A percentile compares a stretch with the other conserved stretches of the same genome.
Evolutionary conservation across 2,113 vertebrate species (phyloP).

Genomic region (Turnix velox): DNA sequence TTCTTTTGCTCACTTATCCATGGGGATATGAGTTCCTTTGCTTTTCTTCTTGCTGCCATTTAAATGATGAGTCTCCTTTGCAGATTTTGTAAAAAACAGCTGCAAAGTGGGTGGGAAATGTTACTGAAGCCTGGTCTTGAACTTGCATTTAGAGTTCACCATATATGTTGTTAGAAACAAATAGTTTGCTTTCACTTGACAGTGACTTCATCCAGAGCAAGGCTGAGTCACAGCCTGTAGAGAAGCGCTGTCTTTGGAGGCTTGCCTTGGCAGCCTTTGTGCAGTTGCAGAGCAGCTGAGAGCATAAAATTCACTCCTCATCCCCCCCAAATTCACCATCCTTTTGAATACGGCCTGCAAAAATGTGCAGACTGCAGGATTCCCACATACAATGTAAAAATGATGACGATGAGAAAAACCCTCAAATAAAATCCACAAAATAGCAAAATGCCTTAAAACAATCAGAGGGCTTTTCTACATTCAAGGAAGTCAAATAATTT

Average conservation of each 20-base stretch:
- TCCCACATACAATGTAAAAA: neutral
- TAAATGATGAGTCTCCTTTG: neutral
- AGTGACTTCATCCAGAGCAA: slow-evolving; percentile 60
- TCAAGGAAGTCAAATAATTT: neutral
- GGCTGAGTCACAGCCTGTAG: slow-evolving; percentile 56
- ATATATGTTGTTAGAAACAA: slow-evolving; percentile 22
- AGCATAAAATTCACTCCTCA: neutral
- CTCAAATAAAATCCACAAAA: neutral
- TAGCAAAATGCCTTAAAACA: neutral
- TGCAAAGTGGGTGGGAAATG: neutral
- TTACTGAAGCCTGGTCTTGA: neutral
- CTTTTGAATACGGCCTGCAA: neutral
- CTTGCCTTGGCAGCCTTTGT: neutral
- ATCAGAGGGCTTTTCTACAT: neutral
- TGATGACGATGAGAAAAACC: neutral
- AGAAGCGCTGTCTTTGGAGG: neutral
- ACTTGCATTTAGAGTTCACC: neutral
- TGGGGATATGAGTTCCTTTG: neutral
- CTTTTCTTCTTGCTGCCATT: neutral
- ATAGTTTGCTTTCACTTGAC: slow-evolving; percentile 28
- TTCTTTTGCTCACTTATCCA: neutral
- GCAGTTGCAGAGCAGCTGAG: neutral
- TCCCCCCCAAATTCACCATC: neutral
- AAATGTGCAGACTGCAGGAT: neutral
- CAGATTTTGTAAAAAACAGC: neutral